Base-by-base conservation (phyloP, 2,113 vertebrate species). In the Noturus placidus region DNA sequence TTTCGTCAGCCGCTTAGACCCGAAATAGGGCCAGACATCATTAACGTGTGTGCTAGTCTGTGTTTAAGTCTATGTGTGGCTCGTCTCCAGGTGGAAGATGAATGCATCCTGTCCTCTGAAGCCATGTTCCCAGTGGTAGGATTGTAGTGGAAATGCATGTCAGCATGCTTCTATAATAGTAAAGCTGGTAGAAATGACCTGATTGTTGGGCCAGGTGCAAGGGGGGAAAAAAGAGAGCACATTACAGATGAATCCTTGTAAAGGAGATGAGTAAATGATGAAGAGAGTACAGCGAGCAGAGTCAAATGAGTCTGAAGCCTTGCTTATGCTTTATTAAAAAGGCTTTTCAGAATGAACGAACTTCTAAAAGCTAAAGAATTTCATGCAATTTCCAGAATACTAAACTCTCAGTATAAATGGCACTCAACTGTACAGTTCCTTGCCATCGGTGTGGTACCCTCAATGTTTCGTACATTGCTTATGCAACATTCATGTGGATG, bases 21-120 rank as follows among this genome's bases (percentile, higher is more conserved):
- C 61, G 82, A 88, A 90, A 90, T 87, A 88, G 87, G 85, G 83
- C 87, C 86, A 84, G 89, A 87, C 87, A 90, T 88, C 86, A 84
- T 90, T 90, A 90, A 88, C 56, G 88, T 82, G 85, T 85, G 87
- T 78, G 27, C 86, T 56, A 80, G 56, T 77, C 88, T 87, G 85
- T 90, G 86, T 89, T 76, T 87, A 86, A 86, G 82, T 79, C 88
- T 89, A 87, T 87, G 86, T 85, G 85, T 86, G 88, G 88, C 86
- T 85, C n/a, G 85, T 89, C 88, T 90, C 86, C 83, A 76, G 86
- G 82, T 65, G 81, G 61, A 87, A 87, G 90, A 87, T 80, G 83
- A 87, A 90, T 85, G 83, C 83, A 56, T 70, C 83, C 76, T 88
- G 86, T 88, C 19, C 77, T 85, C 88, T 59, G 52, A 69, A 87